Percentiles rank a stretch among this genome's conserved stretches.
These are phyloP conservation scores for Brachystomella parvula DNA, from an alignment of 1,140 invertebrate genomes.

Conservation along the genomic window DNA sequence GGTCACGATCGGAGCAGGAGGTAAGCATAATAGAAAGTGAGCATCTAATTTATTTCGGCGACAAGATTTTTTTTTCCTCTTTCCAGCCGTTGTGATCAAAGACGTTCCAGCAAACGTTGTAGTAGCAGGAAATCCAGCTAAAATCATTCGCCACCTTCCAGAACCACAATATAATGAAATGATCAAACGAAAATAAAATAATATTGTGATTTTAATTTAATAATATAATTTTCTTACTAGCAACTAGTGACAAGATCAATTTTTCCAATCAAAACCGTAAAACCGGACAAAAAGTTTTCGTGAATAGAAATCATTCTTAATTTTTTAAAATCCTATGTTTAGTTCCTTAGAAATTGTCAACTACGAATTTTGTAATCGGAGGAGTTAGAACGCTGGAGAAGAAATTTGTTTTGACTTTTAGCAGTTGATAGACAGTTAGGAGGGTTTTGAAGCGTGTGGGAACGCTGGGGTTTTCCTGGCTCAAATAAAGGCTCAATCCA, in stretches of 20 bases:
- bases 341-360: constrained; percentile 30
- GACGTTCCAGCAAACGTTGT: constrained; percentile 36
- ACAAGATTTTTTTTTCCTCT: no score
- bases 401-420: constrained; percentile 13
- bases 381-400: constrained; percentile 21
- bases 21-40: no score
- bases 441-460: not conserved
- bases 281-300: no score
- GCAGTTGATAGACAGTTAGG: not conserved
- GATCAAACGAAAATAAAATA: no score
- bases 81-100: constrained; percentile 36
- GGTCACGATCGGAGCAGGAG: constrained; percentile 37
- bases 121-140: constrained; percentile 38
- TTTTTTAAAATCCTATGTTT: not conserved
- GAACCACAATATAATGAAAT: constrained; percentile 2
- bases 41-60: no score
- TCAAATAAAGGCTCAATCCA: not conserved
- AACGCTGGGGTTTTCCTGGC: not conserved
- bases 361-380: constrained; percentile 32
- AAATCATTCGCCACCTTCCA: constrained; percentile 30
- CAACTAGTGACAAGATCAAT: no score
- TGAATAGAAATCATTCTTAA: not conserved
- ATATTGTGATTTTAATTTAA: no score
- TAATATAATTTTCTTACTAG: no score
- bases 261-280: no score